Base-by-base conservation (phyloP, 2,797 vertebrate genomes). In the Hirundo rustica region DNA sequence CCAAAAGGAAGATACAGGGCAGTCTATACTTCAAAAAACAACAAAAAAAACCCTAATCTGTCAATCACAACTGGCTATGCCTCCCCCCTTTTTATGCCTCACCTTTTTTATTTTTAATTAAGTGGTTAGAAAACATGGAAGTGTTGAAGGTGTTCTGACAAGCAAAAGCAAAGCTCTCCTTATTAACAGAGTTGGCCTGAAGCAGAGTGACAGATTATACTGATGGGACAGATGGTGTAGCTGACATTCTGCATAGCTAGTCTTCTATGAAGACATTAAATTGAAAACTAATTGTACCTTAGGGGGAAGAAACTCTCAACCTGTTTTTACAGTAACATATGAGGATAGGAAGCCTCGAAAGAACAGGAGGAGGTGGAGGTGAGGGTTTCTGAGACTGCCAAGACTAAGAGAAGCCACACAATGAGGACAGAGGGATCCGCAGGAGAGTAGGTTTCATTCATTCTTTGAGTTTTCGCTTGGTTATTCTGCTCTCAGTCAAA, bases 201-300 rank as follows among this genome's bases (percentile, higher is more conserved):
- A 94, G 74, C 36, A 86, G 62, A 92, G 45, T 67, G 94, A 82
- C 93, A 95, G 92, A 89, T 96, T 82, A 96, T 81, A 66, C 0
- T 11, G 81, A 76, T 42, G 40, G 65, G 78, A 96, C 94, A 96
- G 93, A 95, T 96, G 96, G 95, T 23, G 13, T 38, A 89, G 91
- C 72, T 95, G 78, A 94, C 75, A 91, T 64, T 89, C 91, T 45
- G 32, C 72, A 85, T 1, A 93, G 66, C 64, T 87, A 42, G 51
- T 92, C 62, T 77, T 86, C 70, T 86, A 86, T 73, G 32, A 90
- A 95, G 90, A 94, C 45, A 85, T 92, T 84, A 84, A 74, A 92
- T 20, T 53, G 55, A 88, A 93, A 57, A 81, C 6, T 81, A 85
- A 86, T 47, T 66, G 53, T 64, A 92, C 70, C 73, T 22, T 0